Conservation (phyloP, 2,113 vertebrate genomes). For the Amia ocellicauda region DNA sequence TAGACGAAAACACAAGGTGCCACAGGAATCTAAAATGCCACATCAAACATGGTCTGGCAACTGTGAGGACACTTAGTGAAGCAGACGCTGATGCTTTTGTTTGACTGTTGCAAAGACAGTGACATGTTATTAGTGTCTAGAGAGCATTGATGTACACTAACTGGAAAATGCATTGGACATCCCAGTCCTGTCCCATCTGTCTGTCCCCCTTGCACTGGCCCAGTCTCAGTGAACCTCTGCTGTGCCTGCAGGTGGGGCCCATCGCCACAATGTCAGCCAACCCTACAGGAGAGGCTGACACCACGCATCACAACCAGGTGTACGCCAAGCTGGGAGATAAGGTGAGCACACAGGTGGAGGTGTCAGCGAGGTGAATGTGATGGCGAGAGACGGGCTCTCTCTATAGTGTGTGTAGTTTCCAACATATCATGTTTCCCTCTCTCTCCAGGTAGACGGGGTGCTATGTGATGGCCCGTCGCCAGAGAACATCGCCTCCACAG, state of each 20-base stretch:
- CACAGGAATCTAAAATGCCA: no score
- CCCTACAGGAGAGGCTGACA: constrained; percentile 86
- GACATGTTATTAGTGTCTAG: no score
- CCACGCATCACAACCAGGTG: constrained; percentile 88
- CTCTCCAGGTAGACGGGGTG: constrained; percentile 76
- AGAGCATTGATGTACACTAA: no score
- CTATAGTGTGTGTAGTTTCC: background rate
- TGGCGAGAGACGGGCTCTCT: background rate
- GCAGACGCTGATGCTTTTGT: no score
- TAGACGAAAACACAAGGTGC: no score
- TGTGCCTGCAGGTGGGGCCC: constrained; percentile 74
- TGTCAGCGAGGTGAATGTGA: no score
- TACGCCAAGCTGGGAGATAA: constrained; percentile 81
- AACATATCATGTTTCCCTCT: no score
- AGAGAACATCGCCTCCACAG: constrained; percentile 84
- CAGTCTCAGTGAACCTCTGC: background rate
- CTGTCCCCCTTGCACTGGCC: background rate
- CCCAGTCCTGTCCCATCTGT: no score
- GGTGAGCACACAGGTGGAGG: constrained; percentile 47
- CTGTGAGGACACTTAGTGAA: no score
- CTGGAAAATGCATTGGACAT: no score
- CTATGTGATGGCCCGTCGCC: constrained; percentile 83
- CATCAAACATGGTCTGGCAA: no score
- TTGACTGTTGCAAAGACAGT: no score
- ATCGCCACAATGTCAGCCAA: constrained; percentile 86